Base-by-base conservation (phyloP, 2,797 vertebrate species). In the Myoxocephalus aenaeus region DNA sequence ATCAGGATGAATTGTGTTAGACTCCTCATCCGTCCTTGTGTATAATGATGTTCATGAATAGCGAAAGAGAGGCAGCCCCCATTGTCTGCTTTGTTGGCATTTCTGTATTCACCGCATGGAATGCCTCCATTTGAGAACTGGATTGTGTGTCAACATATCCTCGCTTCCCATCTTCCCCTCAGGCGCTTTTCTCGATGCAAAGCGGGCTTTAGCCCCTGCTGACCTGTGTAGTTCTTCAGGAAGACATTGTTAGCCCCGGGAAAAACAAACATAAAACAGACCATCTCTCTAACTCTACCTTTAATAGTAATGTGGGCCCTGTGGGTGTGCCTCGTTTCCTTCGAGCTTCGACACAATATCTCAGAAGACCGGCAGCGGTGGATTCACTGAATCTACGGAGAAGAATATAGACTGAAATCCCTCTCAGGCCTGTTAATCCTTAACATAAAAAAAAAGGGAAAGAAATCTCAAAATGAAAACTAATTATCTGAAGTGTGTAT, bases 131-230 rank as follows among this genome's bases (percentile, higher is more conserved):
- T 89, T 83, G 59, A 81, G 80, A 72, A 80, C 10, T 87, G 81
- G 86, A 87, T 86, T 73, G 69, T 70, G 78, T 87, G 83, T 91
- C 90, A 88, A 85, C 85, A 90, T 62, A 83, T 84, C 65, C 74
- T 32, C 0, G 38, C 73, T 83, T 87, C 81, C 89, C 44, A 79
- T 89, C 89, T 91, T 83, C 85, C 92, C 92, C 87, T 14, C 46
- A 86, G 88, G 86, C 50, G 0, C 29, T 83, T 76, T 78, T 87
- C 78, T 89, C 73, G 75, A 75, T 88, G 90, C 87, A 91, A 89
- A 90, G 87, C 80, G 73, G 84, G 83, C 82, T 90, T 86, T 86
- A 90, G 87, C 92, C 83, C 84, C 84, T 61, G 86, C 90, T 92
- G 90, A 91, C 90, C 92, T 67, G 78, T 86, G 89, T 80, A 80